Percentiles rank a stretch among this genome's conserved stretches.
Evolutionary conservation across 1,140 invertebrate species (phyloP).

Genomic region (Danaus melanippus): DNA sequence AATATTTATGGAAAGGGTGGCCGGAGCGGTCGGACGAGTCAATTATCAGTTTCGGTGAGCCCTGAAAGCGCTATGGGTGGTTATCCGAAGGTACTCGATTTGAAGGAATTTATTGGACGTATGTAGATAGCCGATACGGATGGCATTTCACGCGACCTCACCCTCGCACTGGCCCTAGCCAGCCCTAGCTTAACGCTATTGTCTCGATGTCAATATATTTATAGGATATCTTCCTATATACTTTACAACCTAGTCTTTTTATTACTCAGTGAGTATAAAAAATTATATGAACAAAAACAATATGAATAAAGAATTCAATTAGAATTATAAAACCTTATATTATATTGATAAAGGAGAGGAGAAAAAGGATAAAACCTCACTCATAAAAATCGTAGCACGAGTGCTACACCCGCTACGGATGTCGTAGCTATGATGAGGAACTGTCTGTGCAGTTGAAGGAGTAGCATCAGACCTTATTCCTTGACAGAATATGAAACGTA

Average conservation of each 20-base stretch:
- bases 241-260: too few species aligned
- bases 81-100: conserved; percentile 39
- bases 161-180: conserved; percentile 1
- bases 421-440: conserved; percentile 19
- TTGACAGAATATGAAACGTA: conserved; percentile 14
- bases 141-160: conserved; percentile 47
- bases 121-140: conserved; percentile 40
- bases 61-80: conserved; percentile 65
- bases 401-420: conserved; percentile 32
- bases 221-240: too few species aligned
- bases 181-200: too few species aligned
- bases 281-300: too few species aligned
- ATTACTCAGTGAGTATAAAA: too few species aligned
- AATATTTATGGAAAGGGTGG: conserved; percentile 70
- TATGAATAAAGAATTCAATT: too few species aligned
- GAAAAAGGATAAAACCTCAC: background rate
- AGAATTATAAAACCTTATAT: too few species aligned
- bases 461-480: conserved; percentile 9
- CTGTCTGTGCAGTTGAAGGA: background rate
- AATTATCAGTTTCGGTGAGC: conserved; percentile 58
- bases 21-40: conserved; percentile 60
- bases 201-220: too few species aligned
- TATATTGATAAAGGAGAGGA: too few species aligned
- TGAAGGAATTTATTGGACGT: conserved; percentile 58
- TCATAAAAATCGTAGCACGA: conserved; percentile 28